Evolutionary conservation across 2,113 vertebrate species (phyloP).

Genomic region (Anas platyrhynchos): DNA sequence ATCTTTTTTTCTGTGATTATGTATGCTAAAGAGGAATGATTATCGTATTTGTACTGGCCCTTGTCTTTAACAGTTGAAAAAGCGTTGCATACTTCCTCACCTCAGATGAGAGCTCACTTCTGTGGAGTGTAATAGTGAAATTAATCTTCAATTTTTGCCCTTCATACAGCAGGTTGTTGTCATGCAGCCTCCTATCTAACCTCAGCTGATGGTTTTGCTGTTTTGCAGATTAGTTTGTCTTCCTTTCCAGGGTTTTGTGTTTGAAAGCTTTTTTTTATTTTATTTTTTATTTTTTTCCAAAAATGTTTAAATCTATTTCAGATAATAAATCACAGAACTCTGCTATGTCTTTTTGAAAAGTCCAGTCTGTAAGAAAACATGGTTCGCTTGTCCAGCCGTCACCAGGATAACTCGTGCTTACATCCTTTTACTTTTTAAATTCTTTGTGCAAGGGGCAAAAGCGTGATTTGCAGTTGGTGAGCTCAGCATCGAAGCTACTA

Average conservation of each 20-base stretch:
- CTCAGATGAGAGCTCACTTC: slow-evolving; percentile 46
- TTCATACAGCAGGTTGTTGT: not conserved
- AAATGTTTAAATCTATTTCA: slow-evolving; percentile 65
- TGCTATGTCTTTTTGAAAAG: slow-evolving; percentile 63
- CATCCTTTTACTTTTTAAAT: not conserved
- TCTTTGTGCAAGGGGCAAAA: not conserved
- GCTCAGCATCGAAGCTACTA: not conserved
- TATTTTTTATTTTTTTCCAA: not conserved
- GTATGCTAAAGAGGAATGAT: slow-evolving; percentile 28
- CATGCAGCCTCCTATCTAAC: not conserved
- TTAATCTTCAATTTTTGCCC: slow-evolving; percentile 8
- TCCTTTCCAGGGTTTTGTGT: slow-evolving; percentile 60
- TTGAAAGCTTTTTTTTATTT: slow-evolving; percentile 23
- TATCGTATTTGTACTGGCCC: slow-evolving; percentile 38
- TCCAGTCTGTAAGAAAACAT: slow-evolving; percentile 32
- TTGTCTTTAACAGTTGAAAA: slow-evolving; percentile 53
- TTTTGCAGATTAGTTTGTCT: slow-evolving; percentile 51
- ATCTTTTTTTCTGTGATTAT: slow-evolving; percentile 27
- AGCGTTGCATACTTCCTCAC: slow-evolving; percentile 41
- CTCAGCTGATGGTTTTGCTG: slow-evolving; percentile 33
- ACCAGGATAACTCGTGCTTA: not conserved
- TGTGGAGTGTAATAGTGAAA: slow-evolving; percentile 31
- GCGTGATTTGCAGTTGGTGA: not conserved
- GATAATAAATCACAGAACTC: slow-evolving; percentile 76
- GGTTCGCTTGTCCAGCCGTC: not conserved